Conservation (phyloP, 1,140 invertebrate species). For the Psilanteris sp. region DNA sequence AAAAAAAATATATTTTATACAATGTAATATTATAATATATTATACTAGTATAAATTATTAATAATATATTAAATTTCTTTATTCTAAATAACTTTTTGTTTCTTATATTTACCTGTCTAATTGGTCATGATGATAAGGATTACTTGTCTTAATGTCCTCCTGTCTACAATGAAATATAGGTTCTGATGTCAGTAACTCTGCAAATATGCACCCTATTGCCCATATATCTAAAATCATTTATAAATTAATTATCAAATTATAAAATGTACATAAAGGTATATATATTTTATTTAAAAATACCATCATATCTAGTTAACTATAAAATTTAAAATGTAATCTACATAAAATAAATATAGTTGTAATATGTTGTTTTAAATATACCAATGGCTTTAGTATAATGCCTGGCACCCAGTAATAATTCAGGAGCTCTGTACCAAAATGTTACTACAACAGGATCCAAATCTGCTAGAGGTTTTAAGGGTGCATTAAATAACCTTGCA, state of each 20-base stretch:
- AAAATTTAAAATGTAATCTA: too few relatives aligned
- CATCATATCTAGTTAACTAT: too few relatives aligned
- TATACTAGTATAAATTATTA: not conserved
- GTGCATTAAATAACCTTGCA: constrained; percentile 99
- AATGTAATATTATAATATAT: constrained; percentile 21
- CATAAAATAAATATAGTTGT: too few relatives aligned
- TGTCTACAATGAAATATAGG: constrained; percentile 99
- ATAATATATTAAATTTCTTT: too few relatives aligned
- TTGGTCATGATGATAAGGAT: constrained; percentile 99
- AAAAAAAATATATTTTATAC: too few relatives aligned
- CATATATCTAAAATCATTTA: constrained; percentile 98
- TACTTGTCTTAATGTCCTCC: constrained; percentile 99
- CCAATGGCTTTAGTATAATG: constrained; percentile 99
- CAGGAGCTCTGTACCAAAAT: constrained; percentile 99
- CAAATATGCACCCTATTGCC: constrained; percentile 99
- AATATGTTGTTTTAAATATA: too few relatives aligned
- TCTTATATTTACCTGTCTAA: constrained; percentile 92
- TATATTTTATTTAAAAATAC: not conserved
- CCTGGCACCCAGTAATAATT: constrained; percentile 95
- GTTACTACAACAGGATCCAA: constrained; percentile 99
- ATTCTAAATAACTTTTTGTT: too few relatives aligned
- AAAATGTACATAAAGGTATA: too few relatives aligned
- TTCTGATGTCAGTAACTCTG: constrained; percentile 97
- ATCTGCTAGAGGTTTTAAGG: constrained; percentile 97
- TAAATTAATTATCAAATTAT: too few relatives aligned